phyloP scores from a whole-genome alignment of 2,113 vertebrate genomes.

The Spermophilus dauricus region DNA sequence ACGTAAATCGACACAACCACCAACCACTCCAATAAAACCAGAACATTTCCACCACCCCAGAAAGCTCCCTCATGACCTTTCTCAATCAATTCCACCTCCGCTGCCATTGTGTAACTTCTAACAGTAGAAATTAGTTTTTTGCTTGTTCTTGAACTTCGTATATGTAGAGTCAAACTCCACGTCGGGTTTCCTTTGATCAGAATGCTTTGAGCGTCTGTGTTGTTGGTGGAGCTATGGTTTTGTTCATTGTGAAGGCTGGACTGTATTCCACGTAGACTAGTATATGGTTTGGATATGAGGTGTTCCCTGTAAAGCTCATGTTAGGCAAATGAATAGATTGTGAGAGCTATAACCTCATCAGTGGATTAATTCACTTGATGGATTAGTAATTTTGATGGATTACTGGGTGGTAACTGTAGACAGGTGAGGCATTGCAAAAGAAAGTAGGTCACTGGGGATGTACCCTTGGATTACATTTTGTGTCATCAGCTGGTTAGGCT shows the following conservation, averaged over 20 bases:
- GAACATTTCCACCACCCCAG: neutral
- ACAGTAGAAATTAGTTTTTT: neutral
- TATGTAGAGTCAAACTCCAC: neutral
- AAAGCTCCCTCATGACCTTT: neutral
- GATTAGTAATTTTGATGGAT: too few relatives aligned
- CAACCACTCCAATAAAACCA: neutral
- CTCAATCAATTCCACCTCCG: neutral
- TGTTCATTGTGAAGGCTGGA: conserved; percentile 30
- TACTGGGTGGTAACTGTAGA: too few relatives aligned
- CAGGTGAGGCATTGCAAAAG: too few relatives aligned
- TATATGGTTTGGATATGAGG: too few relatives aligned
- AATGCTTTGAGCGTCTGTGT: neutral
- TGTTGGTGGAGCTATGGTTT: neutral
- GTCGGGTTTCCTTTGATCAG: conserved; percentile 36
- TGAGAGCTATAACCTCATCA: too few relatives aligned
- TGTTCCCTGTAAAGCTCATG: too few relatives aligned
- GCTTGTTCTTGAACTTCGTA: neutral
- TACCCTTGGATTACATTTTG: too few relatives aligned
- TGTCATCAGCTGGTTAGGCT: too few relatives aligned
- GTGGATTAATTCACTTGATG: too few relatives aligned
- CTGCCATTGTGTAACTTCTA: neutral
- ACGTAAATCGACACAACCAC: neutral
- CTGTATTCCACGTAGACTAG: neutral
- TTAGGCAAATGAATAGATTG: too few relatives aligned
- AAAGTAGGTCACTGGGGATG: too few relatives aligned